Conservation (phyloP, 2,797 vertebrate genomes). For the Scolopax bukidnonensis region DNA sequence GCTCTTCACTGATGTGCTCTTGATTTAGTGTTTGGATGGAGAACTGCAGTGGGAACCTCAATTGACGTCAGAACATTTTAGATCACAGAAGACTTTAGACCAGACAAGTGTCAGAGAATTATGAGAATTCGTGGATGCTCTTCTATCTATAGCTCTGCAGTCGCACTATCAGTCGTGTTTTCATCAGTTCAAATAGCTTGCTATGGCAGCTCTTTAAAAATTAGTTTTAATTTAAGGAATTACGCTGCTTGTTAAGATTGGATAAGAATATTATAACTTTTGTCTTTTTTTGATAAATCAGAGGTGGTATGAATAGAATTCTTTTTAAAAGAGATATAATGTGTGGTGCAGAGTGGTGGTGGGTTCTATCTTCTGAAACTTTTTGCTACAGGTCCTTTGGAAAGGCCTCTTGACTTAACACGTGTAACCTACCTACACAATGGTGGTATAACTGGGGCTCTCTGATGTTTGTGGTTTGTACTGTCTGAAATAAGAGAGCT, state of each 20-base stretch:
- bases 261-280: background rate
- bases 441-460: background rate
- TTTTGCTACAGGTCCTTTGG: background rate
- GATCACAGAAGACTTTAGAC: slow-evolving; percentile 22
- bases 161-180: accelerated
- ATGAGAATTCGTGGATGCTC: background rate
- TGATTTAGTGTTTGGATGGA: background rate
- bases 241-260: background rate
- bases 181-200: slow-evolving; percentile 1
- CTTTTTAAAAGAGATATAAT: background rate
- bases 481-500: background rate
- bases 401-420: background rate
- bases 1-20: background rate
- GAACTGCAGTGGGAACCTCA: slow-evolving; percentile 3
- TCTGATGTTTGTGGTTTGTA: background rate
- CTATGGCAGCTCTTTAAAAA: background rate
- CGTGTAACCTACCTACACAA: background rate
- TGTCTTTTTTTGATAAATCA: background rate
- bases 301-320: background rate
- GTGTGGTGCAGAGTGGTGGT: background rate
- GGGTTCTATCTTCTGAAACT: background rate
- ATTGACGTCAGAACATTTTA: slow-evolving; percentile 56
- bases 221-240: slow-evolving; percentile 20
- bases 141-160: slow-evolving; percentile 64
- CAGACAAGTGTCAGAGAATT: slow-evolving; percentile 52